phyloP scores from a whole-genome alignment of 2,888 invertebrate species.

The Steinernema scapterisci region DNA sequence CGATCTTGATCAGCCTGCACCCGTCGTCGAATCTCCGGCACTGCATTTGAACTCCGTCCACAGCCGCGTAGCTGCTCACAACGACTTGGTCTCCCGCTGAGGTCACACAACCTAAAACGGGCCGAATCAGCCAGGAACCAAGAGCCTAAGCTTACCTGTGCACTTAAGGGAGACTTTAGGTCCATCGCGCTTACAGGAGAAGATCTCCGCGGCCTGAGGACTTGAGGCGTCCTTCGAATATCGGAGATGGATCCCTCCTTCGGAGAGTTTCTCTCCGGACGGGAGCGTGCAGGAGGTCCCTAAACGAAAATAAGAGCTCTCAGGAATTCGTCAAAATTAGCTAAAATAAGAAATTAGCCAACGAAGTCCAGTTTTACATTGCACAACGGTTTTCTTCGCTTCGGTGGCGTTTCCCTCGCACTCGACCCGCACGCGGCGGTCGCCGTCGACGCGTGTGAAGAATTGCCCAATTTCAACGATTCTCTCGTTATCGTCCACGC shows the following conservation, averaged over 20 bases:
- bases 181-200: conserved; percentile 45
- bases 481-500: conserved; percentile 41
- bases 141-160: conserved; percentile 38
- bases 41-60: conserved; percentile 49
- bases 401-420: conserved; percentile 45
- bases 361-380: conserved; percentile 39
- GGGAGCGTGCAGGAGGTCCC: conserved; percentile 45
- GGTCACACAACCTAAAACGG: conserved; percentile 42
- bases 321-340: background rate
- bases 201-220: conserved; percentile 45
- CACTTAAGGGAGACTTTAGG: conserved; percentile 42
- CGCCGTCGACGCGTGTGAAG: conserved; percentile 37
- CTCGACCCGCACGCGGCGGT: conserved; percentile 40
- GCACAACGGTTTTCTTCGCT: conserved; percentile 49
- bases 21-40: conserved; percentile 47
- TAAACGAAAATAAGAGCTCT: conserved; percentile 30
- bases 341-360: conserved; percentile 22
- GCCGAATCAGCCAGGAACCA: background rate
- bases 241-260: conserved; percentile 41
- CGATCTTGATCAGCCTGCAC: conserved; percentile 50
- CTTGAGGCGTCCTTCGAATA: conserved; percentile 38
- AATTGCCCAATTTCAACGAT: conserved; percentile 20
- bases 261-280: conserved; percentile 44
- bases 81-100: conserved; percentile 43
- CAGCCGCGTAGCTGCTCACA: conserved; percentile 43